Conservation (phyloP, 1,140 invertebrate genomes). For the Drosophila trapezifrons region DNA sequence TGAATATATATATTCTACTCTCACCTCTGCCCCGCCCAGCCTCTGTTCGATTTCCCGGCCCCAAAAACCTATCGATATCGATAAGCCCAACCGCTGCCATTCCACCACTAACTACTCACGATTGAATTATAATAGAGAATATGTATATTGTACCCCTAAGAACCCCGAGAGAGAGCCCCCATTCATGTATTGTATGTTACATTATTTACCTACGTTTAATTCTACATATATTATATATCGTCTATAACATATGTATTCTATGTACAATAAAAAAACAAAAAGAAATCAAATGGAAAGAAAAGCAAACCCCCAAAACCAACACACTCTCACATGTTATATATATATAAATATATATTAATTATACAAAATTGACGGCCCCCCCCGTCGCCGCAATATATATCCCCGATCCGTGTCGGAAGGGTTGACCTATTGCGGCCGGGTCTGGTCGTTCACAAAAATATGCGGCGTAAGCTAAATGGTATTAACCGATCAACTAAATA, state of each 20-base stretch:
- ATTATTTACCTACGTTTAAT: constrained; percentile 69
- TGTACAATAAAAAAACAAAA: constrained; percentile 59
- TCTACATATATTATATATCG: constrained; percentile 57
- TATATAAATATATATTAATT: constrained; percentile 42
- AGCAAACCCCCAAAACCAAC: constrained; percentile 10
- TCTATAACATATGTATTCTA: constrained; percentile 56
- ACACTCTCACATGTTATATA: constrained; percentile 72
- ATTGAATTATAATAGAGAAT: constrained; percentile 52
- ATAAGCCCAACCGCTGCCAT: not conserved
- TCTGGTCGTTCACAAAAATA: constrained; percentile 8
- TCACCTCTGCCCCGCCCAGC: not conserved
- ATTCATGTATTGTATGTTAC: constrained; percentile 71
- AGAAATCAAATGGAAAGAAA: not conserved
- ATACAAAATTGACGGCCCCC: constrained; percentile 14
- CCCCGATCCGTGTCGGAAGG: not conserved
- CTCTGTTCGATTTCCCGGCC: constrained; percentile 9
- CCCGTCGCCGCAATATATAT: not conserved
- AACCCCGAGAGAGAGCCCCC: constrained; percentile 12
- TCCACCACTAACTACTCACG: constrained; percentile 33
- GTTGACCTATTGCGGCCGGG: constrained; percentile 6
- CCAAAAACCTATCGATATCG: not conserved
- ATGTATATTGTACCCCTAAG: constrained; percentile 71
- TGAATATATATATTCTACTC: constrained; percentile 43
- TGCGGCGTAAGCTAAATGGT: constrained; percentile 45
- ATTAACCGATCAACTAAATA: constrained; percentile 72